A percentile compares a stretch with the other conserved stretches of the same genome.
phyloP scores from a whole-genome alignment of 2,888 invertebrate species.

The Thelaira solivaga region DNA sequence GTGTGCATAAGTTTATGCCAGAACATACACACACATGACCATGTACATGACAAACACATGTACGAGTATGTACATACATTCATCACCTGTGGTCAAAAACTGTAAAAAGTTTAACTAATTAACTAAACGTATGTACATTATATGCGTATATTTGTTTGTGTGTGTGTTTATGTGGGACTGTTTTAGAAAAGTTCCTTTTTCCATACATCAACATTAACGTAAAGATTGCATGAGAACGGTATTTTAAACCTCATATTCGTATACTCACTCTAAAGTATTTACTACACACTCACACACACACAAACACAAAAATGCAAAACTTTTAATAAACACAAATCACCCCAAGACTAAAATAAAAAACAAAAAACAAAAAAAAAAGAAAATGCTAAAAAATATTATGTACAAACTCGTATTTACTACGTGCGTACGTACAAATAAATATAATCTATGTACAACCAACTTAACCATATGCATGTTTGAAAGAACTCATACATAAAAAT shows the following conservation, averaged over 20 bases:
- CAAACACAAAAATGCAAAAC: no score
- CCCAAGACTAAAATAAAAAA: slow-evolving; percentile 29
- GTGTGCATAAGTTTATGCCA: no score
- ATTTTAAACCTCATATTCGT: neutral
- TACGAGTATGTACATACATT: no score
- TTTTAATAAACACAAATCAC: slow-evolving; percentile 58
- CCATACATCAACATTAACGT: slow-evolving; percentile 8
- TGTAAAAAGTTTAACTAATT: slow-evolving; percentile 50
- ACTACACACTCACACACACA: neutral
- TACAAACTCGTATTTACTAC: neutral
- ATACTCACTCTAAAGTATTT: slow-evolving; percentile 12
- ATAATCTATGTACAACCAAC: no score
- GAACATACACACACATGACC: no score
- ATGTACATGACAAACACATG: no score
- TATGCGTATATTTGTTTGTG: neutral
- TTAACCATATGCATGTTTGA: no score
- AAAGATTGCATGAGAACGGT: neutral
- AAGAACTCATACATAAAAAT: no score
- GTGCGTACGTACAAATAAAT: neutral
- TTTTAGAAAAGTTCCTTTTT: slow-evolving; percentile 6
- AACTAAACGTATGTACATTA: neutral
- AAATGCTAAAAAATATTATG: neutral
- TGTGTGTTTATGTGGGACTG: neutral
- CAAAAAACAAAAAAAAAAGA: neutral
- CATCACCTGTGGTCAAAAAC: slow-evolving; percentile 39